Evolutionary conservation across 2,797 vertebrate genomes (phyloP), one percentile per base, ranked within the genome.

Genomic region (Sarcoramphus papa): DNA sequence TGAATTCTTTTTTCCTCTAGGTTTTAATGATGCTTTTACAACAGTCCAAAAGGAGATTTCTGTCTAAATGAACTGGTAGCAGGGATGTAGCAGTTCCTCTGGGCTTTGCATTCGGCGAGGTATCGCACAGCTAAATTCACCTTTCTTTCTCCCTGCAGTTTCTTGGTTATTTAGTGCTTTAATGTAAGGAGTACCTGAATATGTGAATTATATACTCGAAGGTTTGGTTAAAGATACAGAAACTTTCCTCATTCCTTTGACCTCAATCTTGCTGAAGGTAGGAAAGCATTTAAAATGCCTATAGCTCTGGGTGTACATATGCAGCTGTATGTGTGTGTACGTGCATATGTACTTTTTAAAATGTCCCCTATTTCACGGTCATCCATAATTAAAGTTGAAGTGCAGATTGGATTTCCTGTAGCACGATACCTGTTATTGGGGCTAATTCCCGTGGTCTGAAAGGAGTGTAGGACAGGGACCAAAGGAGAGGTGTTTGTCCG

Each of bases 11-110:
- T 79, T 85, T 90, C 37, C 85, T 91, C 53, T 77, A 0, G 14
- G 75, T 80, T 92, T 90, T 92, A 90, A 65, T 48, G 82, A 48
- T 75, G 91, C 93, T 95, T 91, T 96, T 81, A 86, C 67, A 54
- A 7, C 22, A 51, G 40, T 23, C 89, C 88, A 41, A 93, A 79
- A 88, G 75, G 94, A 88, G 45, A 92, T 74, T 91, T 91, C 68
- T 94, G 72, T 78, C 81, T 80, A 19, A 50, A 68, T 12, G 84
- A 68, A 41, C 73, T 30, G 91, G 89, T 76, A 16, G 59, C 14
- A 14, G 68, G 48, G 56, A 23, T 4, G 2, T 14, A 48, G 83
- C 82, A 7, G 60, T 40, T 83, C 68, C 64, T 85, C 56, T 37
- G 94, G 75, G 85, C 72, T 87, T 64, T 35, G 37, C 69, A 19